These are phyloP conservation scores for Elgaria multicarinata DNA, from an alignment of 2,113 vertebrate genomes.

Conservation along the genomic window DNA sequence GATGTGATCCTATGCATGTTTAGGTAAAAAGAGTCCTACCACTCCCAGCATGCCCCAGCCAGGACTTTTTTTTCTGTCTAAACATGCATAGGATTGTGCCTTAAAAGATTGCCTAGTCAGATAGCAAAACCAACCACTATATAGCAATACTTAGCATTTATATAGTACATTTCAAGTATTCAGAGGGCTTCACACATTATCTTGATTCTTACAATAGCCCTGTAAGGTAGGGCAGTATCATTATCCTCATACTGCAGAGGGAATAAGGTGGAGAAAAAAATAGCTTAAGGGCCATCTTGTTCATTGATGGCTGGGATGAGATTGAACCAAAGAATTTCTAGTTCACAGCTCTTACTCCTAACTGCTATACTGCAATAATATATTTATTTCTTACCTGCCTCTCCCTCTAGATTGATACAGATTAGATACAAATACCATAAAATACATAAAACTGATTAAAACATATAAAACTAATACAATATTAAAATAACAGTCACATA, in stretches of 20 bases:
- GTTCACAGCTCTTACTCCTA: not conserved
- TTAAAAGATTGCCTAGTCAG: not conserved
- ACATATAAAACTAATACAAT: too few relatives aligned
- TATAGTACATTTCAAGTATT: not conserved
- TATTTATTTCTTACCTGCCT: too few relatives aligned
- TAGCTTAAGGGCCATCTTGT: not conserved
- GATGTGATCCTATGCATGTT: too few relatives aligned
- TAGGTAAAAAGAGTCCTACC: too few relatives aligned
- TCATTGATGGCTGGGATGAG: not conserved
- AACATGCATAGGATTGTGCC: too few relatives aligned
- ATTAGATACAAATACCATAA: too few relatives aligned
- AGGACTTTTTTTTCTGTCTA: too few relatives aligned
- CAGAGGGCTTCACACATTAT: not conserved
- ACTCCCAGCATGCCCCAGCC: too few relatives aligned
- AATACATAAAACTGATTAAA: too few relatives aligned
- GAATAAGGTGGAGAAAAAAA: not conserved
- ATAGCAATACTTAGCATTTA: not conserved
- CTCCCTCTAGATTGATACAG: too few relatives aligned
- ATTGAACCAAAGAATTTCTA: not conserved
- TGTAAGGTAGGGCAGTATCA: not conserved
- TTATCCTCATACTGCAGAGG: not conserved
- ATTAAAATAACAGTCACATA: too few relatives aligned
- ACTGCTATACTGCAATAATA: too few relatives aligned
- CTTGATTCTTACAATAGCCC: not conserved
- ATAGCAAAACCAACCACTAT: not conserved